Percentiles rank a stretch among this genome's conserved stretches.
Evolutionary conservation across 2,888 invertebrate genomes (phyloP).

Genomic region (Trisateles emortualis): DNA sequence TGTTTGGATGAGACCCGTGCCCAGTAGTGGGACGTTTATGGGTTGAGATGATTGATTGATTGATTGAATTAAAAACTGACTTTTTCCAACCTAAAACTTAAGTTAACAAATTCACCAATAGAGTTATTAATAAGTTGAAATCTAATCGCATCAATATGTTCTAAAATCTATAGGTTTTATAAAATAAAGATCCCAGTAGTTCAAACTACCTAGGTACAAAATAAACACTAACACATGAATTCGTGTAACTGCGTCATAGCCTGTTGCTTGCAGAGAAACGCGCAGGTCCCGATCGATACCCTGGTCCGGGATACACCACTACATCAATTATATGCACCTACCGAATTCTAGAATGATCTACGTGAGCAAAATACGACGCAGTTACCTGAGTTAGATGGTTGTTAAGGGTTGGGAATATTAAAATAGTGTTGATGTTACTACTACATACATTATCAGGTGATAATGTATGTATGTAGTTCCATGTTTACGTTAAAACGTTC

Average conservation of each 20-base stretch:
- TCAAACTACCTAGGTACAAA: slow-evolving; percentile 12
- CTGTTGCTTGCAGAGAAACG: slow-evolving; percentile 62
- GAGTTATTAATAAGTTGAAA: too few species aligned
- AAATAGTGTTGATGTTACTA: neutral
- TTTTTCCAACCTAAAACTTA: too few species aligned
- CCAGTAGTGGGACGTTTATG: too few species aligned
- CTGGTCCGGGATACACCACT: slow-evolving; percentile 49
- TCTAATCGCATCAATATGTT: too few species aligned
- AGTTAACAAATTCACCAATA: too few species aligned
- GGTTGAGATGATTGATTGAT: too few species aligned
- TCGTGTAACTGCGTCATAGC: slow-evolving; percentile 64
- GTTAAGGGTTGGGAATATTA: slow-evolving; percentile 9
- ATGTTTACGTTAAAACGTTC: too few species aligned
- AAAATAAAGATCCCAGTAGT: neutral
- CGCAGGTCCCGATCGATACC: slow-evolving; percentile 74
- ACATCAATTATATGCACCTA: slow-evolving; percentile 52
- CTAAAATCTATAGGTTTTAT: too few species aligned
- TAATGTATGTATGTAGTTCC: too few species aligned
- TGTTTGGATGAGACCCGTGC: too few species aligned
- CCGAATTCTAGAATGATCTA: slow-evolving; percentile 43
- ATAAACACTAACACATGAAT: slow-evolving; percentile 43
- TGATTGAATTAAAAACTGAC: too few species aligned
- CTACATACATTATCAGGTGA: neutral
- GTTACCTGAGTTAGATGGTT: slow-evolving; percentile 16
- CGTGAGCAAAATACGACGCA: slow-evolving; percentile 38